These are phyloP conservation scores for Pristionchus arcanus DNA, from an alignment of 2,888 invertebrate genomes.

Conservation along the genomic window DNA sequence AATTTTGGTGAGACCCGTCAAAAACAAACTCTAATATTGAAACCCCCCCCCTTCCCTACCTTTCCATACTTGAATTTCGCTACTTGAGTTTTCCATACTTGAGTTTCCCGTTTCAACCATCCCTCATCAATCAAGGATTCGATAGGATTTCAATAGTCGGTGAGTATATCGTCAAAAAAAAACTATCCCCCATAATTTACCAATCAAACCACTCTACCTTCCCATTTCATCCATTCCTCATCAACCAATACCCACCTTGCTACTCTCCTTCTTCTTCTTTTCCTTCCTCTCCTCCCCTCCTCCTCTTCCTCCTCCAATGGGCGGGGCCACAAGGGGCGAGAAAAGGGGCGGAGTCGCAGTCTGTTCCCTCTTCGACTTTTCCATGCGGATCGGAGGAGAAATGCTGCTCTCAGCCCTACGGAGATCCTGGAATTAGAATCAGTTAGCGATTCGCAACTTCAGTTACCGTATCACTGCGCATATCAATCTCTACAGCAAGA, in stretches of 20 bases:
- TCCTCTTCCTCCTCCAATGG: neutral
- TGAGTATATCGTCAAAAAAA: too few species aligned
- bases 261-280: conserved; percentile 30
- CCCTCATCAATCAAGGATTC: neutral
- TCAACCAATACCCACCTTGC: too few species aligned
- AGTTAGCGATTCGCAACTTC: neutral
- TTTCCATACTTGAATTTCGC: too few species aligned
- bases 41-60: too few species aligned
- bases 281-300: neutral
- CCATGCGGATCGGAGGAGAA: neutral
- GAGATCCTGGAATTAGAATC: neutral
- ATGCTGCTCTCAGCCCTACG: conserved; percentile 19
- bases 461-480: neutral
- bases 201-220: neutral
- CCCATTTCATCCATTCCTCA: neutral
- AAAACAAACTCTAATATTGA: too few species aligned
- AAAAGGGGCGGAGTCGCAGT: neutral
- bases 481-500: too few species aligned
- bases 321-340: neutral
- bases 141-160: neutral
- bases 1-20: too few species aligned
- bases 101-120: neutral
- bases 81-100: too few species aligned
- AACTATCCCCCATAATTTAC: too few species aligned
- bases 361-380: neutral